Conservation (phyloP, 2,113 vertebrate genomes). For the Stomatorhinus ivindoensis region DNA sequence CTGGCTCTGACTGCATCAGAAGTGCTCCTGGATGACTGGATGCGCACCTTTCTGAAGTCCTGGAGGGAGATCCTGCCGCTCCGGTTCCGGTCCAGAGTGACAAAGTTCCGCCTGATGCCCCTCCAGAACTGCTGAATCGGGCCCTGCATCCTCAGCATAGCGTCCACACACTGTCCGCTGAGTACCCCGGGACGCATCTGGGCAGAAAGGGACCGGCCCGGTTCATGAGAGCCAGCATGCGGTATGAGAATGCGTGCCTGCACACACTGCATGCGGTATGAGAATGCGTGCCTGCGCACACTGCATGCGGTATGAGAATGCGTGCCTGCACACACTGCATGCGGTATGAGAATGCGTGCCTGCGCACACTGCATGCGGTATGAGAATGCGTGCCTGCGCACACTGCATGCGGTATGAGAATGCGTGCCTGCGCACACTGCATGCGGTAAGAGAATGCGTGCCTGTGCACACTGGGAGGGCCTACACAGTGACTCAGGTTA, state of each 20-base stretch:
- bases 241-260: not conserved
- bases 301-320: not conserved
- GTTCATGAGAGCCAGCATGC: not conserved
- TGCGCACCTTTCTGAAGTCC: slow-evolving; percentile 45
- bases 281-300: not conserved
- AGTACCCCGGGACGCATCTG: slow-evolving; percentile 46
- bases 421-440: not conserved
- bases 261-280: not conserved
- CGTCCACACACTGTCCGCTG: slow-evolving; percentile 30
- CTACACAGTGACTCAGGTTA: not conserved
- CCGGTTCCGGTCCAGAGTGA: slow-evolving; percentile 33
- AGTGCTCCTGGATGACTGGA: not conserved
- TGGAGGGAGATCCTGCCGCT: slow-evolving; percentile 44
- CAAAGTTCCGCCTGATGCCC: slow-evolving; percentile 49
- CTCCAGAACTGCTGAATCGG: slow-evolving; percentile 55
- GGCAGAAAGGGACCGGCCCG: not conserved
- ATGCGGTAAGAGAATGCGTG: not conserved
- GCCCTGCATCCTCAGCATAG: slow-evolving; percentile 55
- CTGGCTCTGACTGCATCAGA: not conserved
- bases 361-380: not conserved
- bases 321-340: not conserved
- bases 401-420: not conserved
- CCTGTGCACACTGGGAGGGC: not conserved
- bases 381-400: not conserved
- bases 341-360: not conserved